Base-by-base conservation (phyloP, 23 tunicate species). In the Botrylloides violaceus region DNA sequence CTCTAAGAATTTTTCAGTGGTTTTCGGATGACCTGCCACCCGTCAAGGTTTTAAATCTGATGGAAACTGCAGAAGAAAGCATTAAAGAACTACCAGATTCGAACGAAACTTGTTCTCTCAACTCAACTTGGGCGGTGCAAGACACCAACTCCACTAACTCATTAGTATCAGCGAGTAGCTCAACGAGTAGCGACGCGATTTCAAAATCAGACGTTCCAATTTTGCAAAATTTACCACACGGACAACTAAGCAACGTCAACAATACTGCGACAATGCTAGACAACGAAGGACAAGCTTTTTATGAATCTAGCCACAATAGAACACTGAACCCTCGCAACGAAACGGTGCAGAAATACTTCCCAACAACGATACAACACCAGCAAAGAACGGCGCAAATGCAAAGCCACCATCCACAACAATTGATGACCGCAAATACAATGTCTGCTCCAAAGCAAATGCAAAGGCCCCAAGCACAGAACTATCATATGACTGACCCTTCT, bases 21-120 rank as follows among this genome's bases (percentile, higher is more conserved):
- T 63, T 63, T 63, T 63, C 70, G 35, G 70, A 63, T 29, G 70
- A 63, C 33, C 70, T 63, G 18, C 70, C 70, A 31, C 70, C 70
- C 7, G 70, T 63, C 35, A 63, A 63, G 70, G 3, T 63, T 3
- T 3, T 63, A 31, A 34, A 63, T 4, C 4, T 31, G 12, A 29
- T 34, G 20, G 70, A 63, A 27, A 28, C 35, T 31, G 35, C 70
- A 9, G 33, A 63, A 9, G 35, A 63, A 29, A 31, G 4, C 15
- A 7, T 15, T 9, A 43, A 43, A 43, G 15, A 15, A 9, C 12
- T 9, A 7, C 53, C 53, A 9, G 53, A 43, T 7, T 43, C 53
- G 53, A 43, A 9, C 9, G 53, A 15, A 15, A 15, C 53, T 43
- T 43, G 53, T 43, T 9, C 15, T 15, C 9, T 43, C 9, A 43